phyloP scores from a whole-genome alignment of 2,113 vertebrate genomes.

The Deroptyus accipitrinus region DNA sequence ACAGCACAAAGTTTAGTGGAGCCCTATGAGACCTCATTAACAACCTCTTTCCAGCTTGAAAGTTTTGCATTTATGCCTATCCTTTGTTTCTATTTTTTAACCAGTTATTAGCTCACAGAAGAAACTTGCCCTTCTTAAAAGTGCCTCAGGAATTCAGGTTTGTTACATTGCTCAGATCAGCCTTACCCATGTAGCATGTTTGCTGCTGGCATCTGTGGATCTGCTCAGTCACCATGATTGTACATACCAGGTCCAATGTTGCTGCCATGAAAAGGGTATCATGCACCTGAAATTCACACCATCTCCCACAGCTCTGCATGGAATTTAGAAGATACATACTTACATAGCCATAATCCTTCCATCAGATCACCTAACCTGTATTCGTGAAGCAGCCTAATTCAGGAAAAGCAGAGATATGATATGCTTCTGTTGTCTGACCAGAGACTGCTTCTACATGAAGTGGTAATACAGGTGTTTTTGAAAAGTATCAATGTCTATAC shows the following conservation, averaged over 20 bases:
- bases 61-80: background rate
- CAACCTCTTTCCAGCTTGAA: background rate
- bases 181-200: accelerated
- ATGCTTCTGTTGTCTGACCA: background rate
- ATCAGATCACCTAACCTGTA: background rate
- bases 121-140: background rate
- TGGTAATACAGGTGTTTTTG: background rate
- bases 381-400: background rate
- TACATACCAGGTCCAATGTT: background rate
- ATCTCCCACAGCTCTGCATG: background rate
- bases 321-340: background rate
- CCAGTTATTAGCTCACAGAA: background rate
- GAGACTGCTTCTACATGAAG: background rate
- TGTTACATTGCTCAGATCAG: background rate
- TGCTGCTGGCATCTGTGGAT: background rate
- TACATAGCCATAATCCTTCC: background rate
- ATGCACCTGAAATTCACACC: background rate
- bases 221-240: background rate
- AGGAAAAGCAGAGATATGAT: background rate
- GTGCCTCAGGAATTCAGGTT: background rate
- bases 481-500: accelerated
- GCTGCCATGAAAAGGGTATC: background rate
- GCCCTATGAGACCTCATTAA: background rate
- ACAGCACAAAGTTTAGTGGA: background rate
- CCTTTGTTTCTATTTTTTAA: background rate